Evolutionary conservation across 1,140 invertebrate genomes (phyloP).

Genomic region (Brachionus koreanus): DNA sequence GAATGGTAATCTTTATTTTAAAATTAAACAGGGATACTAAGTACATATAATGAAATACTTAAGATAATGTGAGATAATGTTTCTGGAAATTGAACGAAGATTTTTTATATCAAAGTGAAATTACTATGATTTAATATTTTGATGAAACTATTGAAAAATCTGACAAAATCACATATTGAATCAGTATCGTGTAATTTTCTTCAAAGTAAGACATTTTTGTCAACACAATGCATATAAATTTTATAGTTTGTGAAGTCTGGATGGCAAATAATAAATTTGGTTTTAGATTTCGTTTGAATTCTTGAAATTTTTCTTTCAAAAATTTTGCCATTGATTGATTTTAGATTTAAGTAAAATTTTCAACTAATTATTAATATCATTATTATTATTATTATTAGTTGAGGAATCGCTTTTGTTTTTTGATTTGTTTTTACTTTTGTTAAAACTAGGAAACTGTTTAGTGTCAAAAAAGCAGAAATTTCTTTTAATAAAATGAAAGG

Average conservation of each 20-base stretch:
- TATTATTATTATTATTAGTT: conserved; percentile 27
- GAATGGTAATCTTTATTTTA: not conserved
- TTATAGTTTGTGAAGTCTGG: not conserved
- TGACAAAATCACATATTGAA: too few relatives aligned
- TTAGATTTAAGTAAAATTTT: not conserved
- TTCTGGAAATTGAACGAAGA: not conserved
- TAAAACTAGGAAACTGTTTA: not conserved
- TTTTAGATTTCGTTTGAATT: not conserved
- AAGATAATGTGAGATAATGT: not conserved
- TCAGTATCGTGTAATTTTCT: too few relatives aligned
- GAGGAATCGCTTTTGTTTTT: not conserved
- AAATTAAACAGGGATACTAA: not conserved
- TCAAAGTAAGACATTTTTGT: too few relatives aligned
- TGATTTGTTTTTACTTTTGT: not conserved
- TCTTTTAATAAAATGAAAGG: not conserved
- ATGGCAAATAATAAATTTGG: not conserved
- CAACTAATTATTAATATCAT: not conserved
- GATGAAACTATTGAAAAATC: not conserved
- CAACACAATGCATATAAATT: not conserved
- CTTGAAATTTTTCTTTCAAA: not conserved
- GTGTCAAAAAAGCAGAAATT: not conserved
- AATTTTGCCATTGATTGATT: conserved; percentile 29
- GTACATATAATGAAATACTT: not conserved
- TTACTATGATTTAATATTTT: not conserved
- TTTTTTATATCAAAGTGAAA: not conserved